Evolutionary conservation across 2,113 vertebrate species (phyloP).

Genomic region (Aspiorhynchus laticeps): DNA sequence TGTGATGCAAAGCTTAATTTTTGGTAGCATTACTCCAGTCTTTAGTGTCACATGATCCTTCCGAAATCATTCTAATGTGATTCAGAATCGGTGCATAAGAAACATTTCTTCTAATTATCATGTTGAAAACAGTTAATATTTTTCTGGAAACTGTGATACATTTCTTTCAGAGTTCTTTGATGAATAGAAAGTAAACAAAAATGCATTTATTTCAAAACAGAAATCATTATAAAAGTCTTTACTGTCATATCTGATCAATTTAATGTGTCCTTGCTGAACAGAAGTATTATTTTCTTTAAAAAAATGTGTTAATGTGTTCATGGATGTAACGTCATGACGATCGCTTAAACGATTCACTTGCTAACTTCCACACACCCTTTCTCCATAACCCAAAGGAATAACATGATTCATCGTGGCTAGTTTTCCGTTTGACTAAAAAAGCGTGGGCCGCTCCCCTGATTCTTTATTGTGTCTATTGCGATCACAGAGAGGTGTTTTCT

Average conservation of each 20-base stretch:
- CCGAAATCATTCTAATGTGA: background rate
- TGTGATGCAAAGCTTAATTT: background rate
- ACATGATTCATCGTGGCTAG: background rate
- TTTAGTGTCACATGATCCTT: background rate
- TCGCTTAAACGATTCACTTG: background rate
- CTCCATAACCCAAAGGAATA: background rate
- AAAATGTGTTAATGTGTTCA: background rate
- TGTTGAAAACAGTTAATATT: background rate
- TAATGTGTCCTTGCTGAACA: background rate
- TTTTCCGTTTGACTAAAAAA: background rate
- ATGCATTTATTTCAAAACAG: background rate
- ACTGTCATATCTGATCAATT: background rate
- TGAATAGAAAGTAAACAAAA: background rate
- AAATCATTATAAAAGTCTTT: background rate
- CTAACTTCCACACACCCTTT: background rate
- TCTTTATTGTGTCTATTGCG: background rate
- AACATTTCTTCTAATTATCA: background rate
- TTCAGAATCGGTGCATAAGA: background rate
- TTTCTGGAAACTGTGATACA: background rate
- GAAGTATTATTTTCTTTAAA: background rate
- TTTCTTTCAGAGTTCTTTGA: background rate
- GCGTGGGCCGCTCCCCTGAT: background rate
- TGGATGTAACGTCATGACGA: background rate
- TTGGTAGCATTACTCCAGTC: background rate
- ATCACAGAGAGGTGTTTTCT: slow-evolving; percentile 11